phyloP scores from a whole-genome alignment of 2,113 vertebrate species.

The Phylloscopus trochiloides region DNA sequence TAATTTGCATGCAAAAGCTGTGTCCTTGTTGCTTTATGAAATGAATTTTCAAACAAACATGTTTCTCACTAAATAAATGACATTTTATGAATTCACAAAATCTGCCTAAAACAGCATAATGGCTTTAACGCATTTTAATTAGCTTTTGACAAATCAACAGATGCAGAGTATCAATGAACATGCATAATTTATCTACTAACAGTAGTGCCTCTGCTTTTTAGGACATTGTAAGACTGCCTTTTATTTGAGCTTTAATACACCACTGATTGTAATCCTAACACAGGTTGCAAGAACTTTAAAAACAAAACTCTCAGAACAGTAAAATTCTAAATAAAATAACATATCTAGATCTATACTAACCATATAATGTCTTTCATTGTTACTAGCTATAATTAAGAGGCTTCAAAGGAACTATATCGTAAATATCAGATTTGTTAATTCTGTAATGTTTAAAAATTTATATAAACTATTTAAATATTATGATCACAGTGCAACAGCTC shows the following conservation, averaged over 20 bases:
- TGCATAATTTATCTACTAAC: conserved; percentile 67
- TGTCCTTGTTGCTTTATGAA: background rate
- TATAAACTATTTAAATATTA: background rate
- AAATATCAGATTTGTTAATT: background rate
- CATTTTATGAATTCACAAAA: conserved; percentile 65
- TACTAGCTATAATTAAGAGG: background rate
- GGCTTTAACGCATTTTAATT: conserved; percentile 68
- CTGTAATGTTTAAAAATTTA: background rate
- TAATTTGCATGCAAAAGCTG: conserved; percentile 8
- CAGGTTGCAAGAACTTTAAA: conserved; percentile 6
- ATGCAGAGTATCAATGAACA: conserved; percentile 34
- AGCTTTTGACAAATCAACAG: conserved; percentile 66
- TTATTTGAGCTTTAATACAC: conserved; percentile 7
- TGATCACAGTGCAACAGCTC: background rate
- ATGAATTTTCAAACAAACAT: conserved; percentile 37
- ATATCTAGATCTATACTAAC: background rate
- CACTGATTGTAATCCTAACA: background rate
- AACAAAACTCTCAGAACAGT: background rate
- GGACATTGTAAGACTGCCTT: conserved; percentile 1
- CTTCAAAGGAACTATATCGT: background rate
- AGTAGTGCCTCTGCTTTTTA: conserved; percentile 44
- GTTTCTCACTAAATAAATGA: conserved; percentile 54
- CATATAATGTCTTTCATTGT: background rate
- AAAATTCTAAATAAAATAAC: background rate
- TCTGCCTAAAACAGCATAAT: conserved; percentile 61